Evolutionary conservation across 2,113 vertebrate genomes (phyloP), one percentile per base, ranked within the genome.

Genomic region (Cryptomyrus ogoouensis): DNA sequence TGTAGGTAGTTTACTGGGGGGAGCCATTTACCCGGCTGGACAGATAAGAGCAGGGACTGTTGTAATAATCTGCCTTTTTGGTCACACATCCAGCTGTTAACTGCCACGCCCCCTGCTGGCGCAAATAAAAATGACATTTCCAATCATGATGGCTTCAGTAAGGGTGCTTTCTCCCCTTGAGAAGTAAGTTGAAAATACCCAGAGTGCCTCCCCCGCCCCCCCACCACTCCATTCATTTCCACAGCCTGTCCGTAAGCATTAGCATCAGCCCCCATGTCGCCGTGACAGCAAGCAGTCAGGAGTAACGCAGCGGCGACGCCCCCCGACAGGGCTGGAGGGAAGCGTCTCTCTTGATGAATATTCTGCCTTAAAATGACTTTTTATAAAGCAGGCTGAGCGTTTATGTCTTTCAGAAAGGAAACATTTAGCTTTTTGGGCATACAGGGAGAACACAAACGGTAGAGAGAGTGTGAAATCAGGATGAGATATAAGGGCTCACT

Each of bases 391-490:
- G 49, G 89, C 44, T 88, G 87, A 89, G 52, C 53, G 89, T 92
- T 91, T 91, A 89, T 62, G 92, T 91, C 88, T 90, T 89, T 92
- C 88, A 58, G 52, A 31, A 47, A 86, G 58, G 87, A 83, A 56
- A 49, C 49, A 91, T 90, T 90, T 91, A 83, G 93, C 66, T 80
- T 92, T 92, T 90, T 90, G 83, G 88, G 91, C 84, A 91, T 62
- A 89, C 88, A 77, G 83, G 88, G 87, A 93, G 91, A 13, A 19
- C 50, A 88, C 83, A 91, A 89, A 90, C 50, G 86, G 88, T 53
- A 77, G 92, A 93, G 90, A 91, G 92, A 91, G 92, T 92, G 83
- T 47, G 87, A 91, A 94, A 94, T 94, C 93, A 94, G 91, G 90
- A 91, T 70, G 88, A 93, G 94, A n/a, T 90, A 91, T 88, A 91